A percentile compares a stretch with the other conserved stretches of the same genome.
These are phyloP conservation scores for Chloroceryle aenea DNA, from an alignment of 2,113 vertebrate species.

Conservation along the genomic window DNA sequence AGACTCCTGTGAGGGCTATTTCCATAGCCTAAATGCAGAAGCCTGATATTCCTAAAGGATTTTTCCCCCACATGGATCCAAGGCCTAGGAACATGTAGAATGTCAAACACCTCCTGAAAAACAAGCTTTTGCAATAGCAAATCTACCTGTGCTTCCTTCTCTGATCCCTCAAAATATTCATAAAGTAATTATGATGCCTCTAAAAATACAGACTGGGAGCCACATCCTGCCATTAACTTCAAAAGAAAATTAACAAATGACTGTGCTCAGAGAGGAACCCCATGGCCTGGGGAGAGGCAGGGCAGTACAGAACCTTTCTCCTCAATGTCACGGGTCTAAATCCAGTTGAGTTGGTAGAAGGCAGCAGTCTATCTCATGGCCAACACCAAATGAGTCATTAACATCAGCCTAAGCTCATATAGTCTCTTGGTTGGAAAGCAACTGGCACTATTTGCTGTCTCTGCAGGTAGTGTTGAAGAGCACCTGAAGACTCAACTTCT, in stretches of 20 bases:
- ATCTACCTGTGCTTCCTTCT: conserved; percentile 38
- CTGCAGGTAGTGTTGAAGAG: neutral
- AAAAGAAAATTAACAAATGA: conserved; percentile 60
- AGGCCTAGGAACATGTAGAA: neutral
- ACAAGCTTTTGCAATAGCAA: conserved; percentile 7
- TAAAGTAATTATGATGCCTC: conserved; percentile 42
- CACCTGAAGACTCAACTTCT: neutral
- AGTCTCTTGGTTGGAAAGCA: neutral
- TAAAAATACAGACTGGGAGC: conserved; percentile 54
- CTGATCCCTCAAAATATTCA: conserved; percentile 56
- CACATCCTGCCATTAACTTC: conserved; percentile 67
- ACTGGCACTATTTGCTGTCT: neutral
- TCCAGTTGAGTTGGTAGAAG: neutral
- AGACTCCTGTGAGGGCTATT: neutral
- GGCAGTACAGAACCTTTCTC: neutral
- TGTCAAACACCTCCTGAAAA: neutral
- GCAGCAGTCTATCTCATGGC: neutral
- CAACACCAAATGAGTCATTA: neutral
- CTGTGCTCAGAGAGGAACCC: neutral
- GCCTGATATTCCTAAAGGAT: neutral
- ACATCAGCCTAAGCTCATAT: neutral
- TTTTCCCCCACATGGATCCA: neutral
- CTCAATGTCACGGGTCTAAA: neutral
- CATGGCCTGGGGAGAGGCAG: neutral
- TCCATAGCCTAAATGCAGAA: neutral